Percentiles rank a stretch among this genome's conserved stretches.
phyloP scores from a whole-genome alignment of 2,888 invertebrate genomes.

The Nephrotoma flavescens region DNA sequence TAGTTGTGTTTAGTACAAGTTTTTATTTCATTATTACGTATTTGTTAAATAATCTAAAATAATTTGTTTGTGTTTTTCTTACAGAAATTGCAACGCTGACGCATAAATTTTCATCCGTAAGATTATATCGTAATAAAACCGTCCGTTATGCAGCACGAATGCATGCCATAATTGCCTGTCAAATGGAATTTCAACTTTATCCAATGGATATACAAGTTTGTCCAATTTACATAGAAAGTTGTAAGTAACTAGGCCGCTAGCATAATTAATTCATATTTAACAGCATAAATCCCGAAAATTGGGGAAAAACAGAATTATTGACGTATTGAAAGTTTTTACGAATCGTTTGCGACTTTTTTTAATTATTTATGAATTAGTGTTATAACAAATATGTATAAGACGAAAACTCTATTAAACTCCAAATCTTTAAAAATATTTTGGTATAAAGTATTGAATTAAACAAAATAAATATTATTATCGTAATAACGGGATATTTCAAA shows the following conservation, averaged over 20 bases:
- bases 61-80: not conserved
- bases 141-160: conserved; percentile 66
- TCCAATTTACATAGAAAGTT: conserved; percentile 71
- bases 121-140: conserved; percentile 64
- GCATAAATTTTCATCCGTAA: conserved; percentile 68
- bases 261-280: not conserved
- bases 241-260: conserved; percentile 39
- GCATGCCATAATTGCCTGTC: conserved; percentile 74
- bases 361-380: no score
- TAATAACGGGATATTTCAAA: no score
- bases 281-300: no score
- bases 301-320: no score
- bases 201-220: conserved; percentile 79
- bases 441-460: no score
- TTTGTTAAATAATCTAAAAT: not conserved
- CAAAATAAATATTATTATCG: no score
- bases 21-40: not conserved
- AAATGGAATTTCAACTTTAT: conserved; percentile 76
- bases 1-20: not conserved
- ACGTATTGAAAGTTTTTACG: no score
- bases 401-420: no score
- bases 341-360: no score
- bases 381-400: no score
- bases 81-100: conserved; percentile 66
- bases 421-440: no score